A percentile compares a stretch with the other conserved stretches of the same genome.
These are phyloP conservation scores for Lepus townsendii DNA, from an alignment of 2,797 vertebrate genomes.

Conservation along the genomic window DNA sequence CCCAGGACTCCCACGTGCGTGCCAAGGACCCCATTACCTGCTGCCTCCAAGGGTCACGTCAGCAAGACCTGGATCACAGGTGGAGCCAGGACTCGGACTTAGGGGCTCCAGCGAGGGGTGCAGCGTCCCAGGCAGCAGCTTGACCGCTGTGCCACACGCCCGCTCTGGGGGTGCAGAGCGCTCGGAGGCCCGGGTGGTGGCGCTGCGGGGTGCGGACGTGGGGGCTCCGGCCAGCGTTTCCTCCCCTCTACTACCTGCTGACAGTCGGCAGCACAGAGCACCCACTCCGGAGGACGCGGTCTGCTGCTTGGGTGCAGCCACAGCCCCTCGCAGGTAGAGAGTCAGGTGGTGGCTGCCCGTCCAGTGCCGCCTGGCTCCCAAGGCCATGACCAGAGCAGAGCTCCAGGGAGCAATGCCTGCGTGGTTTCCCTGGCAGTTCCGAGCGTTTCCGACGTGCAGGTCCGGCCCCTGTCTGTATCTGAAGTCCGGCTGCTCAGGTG, in stretches of 20 bases:
- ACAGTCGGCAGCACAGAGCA: not conserved
- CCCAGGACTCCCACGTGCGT: too few relatives aligned
- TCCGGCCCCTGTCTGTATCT: not conserved
- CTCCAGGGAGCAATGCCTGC: not conserved
- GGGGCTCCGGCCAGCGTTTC: not conserved
- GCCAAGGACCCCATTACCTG: too few relatives aligned
- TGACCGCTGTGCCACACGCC: too few relatives aligned
- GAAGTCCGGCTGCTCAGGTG: not conserved
- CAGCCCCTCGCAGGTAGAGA: fast-evolving
- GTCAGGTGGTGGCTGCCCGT: not conserved
- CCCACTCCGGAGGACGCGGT: fast-evolving
- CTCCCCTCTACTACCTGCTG: not conserved
- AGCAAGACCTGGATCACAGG: too few relatives aligned
- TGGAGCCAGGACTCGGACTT: too few relatives aligned
- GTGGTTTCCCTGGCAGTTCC: not conserved
- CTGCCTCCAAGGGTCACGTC: too few relatives aligned
- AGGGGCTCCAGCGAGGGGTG: too few relatives aligned
- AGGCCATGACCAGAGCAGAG: fast-evolving
- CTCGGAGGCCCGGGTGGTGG: not conserved
- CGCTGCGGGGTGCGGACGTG: not conserved
- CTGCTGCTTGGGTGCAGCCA: not conserved
- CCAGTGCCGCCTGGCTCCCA: not conserved
- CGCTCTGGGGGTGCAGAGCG: too few relatives aligned
- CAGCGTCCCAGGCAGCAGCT: too few relatives aligned
- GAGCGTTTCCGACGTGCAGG: too few relatives aligned